Evolutionary conservation across 2,113 vertebrate species (phyloP).

Genomic region (Oostethus manadensis): DNA sequence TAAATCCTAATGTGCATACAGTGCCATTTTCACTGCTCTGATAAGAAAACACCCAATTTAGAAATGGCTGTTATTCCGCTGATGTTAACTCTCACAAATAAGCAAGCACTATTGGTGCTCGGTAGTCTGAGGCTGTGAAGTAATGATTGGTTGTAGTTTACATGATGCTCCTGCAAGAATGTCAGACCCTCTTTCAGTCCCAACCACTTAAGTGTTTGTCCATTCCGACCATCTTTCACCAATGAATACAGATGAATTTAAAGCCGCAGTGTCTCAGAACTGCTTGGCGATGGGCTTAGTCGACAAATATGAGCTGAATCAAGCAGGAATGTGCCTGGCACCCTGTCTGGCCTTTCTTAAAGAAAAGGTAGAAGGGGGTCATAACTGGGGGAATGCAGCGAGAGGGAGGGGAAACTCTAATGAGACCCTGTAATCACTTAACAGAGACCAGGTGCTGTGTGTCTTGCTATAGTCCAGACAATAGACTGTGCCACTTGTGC

Average conservation of each 20-base stretch:
- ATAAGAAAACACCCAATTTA: too few species aligned
- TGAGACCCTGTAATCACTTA: slow-evolving; percentile 62
- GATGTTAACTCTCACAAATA: background rate
- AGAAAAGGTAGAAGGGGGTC: slow-evolving; percentile 21
- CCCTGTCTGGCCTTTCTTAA: slow-evolving; percentile 42
- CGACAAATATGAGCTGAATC: slow-evolving; percentile 58
- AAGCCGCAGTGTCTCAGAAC: slow-evolving; percentile 46
- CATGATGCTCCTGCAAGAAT: slow-evolving; percentile 52
- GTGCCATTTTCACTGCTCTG: too few species aligned
- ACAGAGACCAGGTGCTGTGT: slow-evolving; percentile 58
- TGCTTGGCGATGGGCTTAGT: slow-evolving; percentile 42
- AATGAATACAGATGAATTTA: slow-evolving; percentile 57
- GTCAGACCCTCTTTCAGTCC: slow-evolving; percentile 34
- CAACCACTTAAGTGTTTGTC: slow-evolving; percentile 24
- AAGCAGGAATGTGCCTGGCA: slow-evolving; percentile 62
- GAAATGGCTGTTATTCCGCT: background rate
- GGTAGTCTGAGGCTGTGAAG: slow-evolving; percentile 10
- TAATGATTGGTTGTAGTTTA: slow-evolving; percentile 17
- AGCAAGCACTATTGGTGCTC: slow-evolving; percentile 4
- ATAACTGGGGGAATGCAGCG: slow-evolving; percentile 48
- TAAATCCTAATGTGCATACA: background rate
- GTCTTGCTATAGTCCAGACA: slow-evolving; percentile 39
- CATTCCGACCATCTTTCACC: slow-evolving; percentile 34
- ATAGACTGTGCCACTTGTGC: slow-evolving; percentile 36
- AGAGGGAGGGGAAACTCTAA: slow-evolving; percentile 46